Percentiles rank a stretch among this genome's conserved stretches.
These are phyloP conservation scores for Pterostichus madidus DNA, from an alignment of 2,888 invertebrate species.

Conservation along the genomic window DNA sequence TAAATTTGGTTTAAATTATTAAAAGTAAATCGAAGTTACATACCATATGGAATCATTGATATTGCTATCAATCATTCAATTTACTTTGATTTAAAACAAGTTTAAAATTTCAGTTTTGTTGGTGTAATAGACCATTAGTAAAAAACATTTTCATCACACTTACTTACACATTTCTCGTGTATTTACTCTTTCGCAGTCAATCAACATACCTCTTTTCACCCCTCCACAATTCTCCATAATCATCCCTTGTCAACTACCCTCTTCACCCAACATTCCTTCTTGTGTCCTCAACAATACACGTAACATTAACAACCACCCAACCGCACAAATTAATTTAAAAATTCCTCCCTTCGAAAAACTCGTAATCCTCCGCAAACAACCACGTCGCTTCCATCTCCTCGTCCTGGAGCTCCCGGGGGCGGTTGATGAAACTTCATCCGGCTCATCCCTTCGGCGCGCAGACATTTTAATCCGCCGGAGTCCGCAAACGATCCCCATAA, in stretches of 20 bases:
- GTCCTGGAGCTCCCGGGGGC: background rate
- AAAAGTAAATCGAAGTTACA: too few relatives aligned
- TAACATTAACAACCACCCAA: conserved; percentile 7
- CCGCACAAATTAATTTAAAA: conserved; percentile 61
- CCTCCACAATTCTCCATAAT: too few relatives aligned
- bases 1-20: too few relatives aligned
- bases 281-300: background rate
- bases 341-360: conserved; percentile 54
- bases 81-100: too few relatives aligned
- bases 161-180: too few relatives aligned
- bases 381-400: too few relatives aligned
- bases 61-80: too few relatives aligned
- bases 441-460: conserved; percentile 47
- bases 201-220: background rate
- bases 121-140: background rate
- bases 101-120: too few relatives aligned
- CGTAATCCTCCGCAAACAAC: conserved; percentile 28
- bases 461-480: conserved; percentile 60
- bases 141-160: too few relatives aligned
- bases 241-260: too few relatives aligned
- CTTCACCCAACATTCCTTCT: background rate
- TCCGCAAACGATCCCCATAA: conserved; percentile 58
- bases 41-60: too few relatives aligned
- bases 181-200: too few relatives aligned
- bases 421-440: conserved; percentile 30